These are phyloP conservation scores for Nomada ruficornis DNA, from an alignment of 2,888 invertebrate genomes.

Conservation along the genomic window DNA sequence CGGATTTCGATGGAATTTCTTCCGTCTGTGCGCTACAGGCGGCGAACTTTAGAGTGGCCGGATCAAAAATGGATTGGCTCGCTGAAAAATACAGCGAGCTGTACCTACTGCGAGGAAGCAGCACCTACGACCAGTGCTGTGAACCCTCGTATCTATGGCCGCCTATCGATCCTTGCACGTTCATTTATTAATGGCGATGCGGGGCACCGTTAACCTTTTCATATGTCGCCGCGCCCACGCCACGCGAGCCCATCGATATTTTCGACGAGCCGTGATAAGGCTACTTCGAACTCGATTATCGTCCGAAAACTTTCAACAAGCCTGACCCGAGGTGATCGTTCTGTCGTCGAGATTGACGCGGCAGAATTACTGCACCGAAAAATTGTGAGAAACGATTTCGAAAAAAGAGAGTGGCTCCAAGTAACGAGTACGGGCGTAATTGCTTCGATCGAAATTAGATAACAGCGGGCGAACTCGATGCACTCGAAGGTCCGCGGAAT, in stretches of 20 bases:
- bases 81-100: slow-evolving; percentile 38
- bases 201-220: slow-evolving; percentile 63
- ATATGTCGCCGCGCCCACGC: slow-evolving; percentile 46
- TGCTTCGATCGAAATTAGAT: slow-evolving; percentile 15
- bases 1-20: not conserved
- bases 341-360: not conserved
- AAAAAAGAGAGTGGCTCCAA: not conserved
- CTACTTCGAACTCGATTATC: too few relatives aligned
- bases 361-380: too few relatives aligned
- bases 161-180: slow-evolving; percentile 64
- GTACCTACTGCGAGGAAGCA: not conserved
- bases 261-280: not conserved
- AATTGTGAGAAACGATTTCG: not conserved
- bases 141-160: slow-evolving; percentile 36
- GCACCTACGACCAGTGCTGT: slow-evolving; percentile 11
- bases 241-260: slow-evolving; percentile 13
- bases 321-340: too few relatives aligned
- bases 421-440: not conserved
- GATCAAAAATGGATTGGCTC: slow-evolving; percentile 37
- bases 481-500: slow-evolving; percentile 29
- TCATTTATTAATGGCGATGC: slow-evolving; percentile 68
- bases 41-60: not conserved
- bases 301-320: too few relatives aligned
- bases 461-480: not conserved
- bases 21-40: not conserved